Base-by-base conservation (phyloP, 2,113 vertebrate species). In the Laticauda laticaudata region DNA sequence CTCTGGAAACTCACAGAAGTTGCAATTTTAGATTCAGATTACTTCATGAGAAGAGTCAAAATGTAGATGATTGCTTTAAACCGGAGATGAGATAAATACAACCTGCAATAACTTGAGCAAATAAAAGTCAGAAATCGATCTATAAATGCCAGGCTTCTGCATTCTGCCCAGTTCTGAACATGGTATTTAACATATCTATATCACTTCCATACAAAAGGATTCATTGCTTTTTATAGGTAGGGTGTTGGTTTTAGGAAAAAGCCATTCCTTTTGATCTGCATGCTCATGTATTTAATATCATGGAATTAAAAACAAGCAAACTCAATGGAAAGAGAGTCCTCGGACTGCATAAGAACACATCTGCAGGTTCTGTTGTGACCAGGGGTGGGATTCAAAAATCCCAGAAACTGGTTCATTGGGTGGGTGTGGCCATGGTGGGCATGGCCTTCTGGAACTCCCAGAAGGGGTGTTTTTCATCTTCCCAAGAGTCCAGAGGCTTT, bases 81-180 rank as follows among this genome's bases (percentile, higher is more conserved):
- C 39, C 85, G 94, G 92, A 95, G 94, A 95, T 93, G 92, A 97
- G 87, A 95, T 96, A 97, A 96, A 97, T 94, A 93, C 92, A 94
- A 89, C 94, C 93, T 96, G 97, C 97, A 97, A 97, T 97, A 97
- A 96, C 93, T 96, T 98, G 96, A 97, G 98, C 97, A 97, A 97
- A 96, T 97, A 94, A 96, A 95, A 87, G 21, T 92, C 93, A 94
- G 95, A 96, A 97, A 97, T 97, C 97, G 96, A 95, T 94, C 95
- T 96, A 95, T 93, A 96, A 98, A 97, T 97, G 94, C 95, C 97
- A 97, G 94, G 89, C 94, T 97, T 97, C 96, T 96, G 93, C 96
- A 96, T 97, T 97, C 97, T 96, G 93, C 96, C 95, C 97, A 94
- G 95, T 94, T 97, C 97, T 97, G 96, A 95, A 96, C 97, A 97